A percentile compares a stretch with the other conserved stretches of the same genome.
Conservation (phyloP, 2,113 vertebrate genomes). For the Rhinichthys klamathensis region DNA sequence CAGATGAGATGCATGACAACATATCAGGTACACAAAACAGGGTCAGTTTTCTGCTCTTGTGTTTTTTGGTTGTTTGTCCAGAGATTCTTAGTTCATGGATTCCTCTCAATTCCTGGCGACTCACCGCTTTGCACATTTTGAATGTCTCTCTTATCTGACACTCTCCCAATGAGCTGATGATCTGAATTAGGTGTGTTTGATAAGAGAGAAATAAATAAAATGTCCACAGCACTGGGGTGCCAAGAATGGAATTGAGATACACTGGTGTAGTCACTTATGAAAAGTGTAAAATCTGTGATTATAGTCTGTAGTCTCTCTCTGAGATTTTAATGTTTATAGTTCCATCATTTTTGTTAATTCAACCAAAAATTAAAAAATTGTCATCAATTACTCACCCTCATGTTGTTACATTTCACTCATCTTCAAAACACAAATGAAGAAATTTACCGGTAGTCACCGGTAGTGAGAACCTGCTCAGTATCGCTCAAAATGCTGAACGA, state of each 20-base stretch:
- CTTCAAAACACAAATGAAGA: too few species aligned
- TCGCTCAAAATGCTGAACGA: too few species aligned
- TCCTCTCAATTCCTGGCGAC: neutral
- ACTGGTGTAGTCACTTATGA: neutral
- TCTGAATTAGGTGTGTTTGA: too few species aligned
- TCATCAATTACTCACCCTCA: too few species aligned
- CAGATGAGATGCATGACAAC: neutral
- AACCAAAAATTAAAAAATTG: too few species aligned
- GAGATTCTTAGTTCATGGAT: neutral
- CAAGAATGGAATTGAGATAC: neutral
- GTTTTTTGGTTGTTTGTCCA: neutral
- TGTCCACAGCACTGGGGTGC: neutral
- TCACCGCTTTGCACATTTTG: neutral
- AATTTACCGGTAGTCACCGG: too few species aligned
- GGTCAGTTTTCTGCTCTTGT: neutral
- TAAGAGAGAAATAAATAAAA: neutral
- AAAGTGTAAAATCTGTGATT: conserved; percentile 1
- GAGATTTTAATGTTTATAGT: too few species aligned
- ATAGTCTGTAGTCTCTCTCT: neutral
- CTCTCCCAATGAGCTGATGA: neutral
- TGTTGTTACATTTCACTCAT: too few species aligned
- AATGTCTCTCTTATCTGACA: neutral
- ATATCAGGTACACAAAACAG: neutral
- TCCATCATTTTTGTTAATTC: too few species aligned
- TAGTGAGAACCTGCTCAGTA: too few species aligned